Percentiles rank a stretch among this genome's conserved stretches.
Conservation (phyloP, 2,113 vertebrate species). For the Oncorhynchus masou region DNA sequence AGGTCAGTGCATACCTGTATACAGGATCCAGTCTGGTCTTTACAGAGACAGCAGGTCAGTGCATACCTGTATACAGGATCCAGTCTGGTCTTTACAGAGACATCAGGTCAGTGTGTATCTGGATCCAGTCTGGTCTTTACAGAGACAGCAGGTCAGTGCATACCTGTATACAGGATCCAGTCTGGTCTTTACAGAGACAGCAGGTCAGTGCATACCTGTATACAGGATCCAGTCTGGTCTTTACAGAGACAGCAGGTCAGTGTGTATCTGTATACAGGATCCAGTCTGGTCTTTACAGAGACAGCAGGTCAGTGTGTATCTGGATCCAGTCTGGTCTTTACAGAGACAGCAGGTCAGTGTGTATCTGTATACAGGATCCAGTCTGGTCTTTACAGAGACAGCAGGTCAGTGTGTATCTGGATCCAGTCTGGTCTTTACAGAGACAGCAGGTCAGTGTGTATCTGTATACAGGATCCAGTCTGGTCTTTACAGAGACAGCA, state of each 20-base stretch:
- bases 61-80: too few relatives aligned
- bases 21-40: too few relatives aligned
- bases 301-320: slow-evolving; percentile 53
- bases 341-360: slow-evolving; percentile 31
- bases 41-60: too few relatives aligned
- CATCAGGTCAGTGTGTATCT: neutral
- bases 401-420: too few relatives aligned
- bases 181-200: slow-evolving; percentile 90
- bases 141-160: slow-evolving; percentile 92
- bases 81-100: too few relatives aligned
- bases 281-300: slow-evolving; percentile 64
- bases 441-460: slow-evolving; percentile 73
- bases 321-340: too few relatives aligned
- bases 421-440: too few relatives aligned
- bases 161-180: slow-evolving; percentile 97
- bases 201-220: slow-evolving; percentile 82
- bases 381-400: too few relatives aligned
- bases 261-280: slow-evolving; percentile 96
- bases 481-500: slow-evolving; percentile 83
- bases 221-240: slow-evolving; percentile 56
- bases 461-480: slow-evolving; percentile 78
- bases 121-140: slow-evolving; percentile 90
- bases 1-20: too few relatives aligned
- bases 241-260: slow-evolving; percentile 93
- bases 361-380: slow-evolving; percentile 99